These are phyloP conservation scores for Danaus melanippus DNA, from an alignment of 1,140 invertebrate genomes.

Conservation along the genomic window DNA sequence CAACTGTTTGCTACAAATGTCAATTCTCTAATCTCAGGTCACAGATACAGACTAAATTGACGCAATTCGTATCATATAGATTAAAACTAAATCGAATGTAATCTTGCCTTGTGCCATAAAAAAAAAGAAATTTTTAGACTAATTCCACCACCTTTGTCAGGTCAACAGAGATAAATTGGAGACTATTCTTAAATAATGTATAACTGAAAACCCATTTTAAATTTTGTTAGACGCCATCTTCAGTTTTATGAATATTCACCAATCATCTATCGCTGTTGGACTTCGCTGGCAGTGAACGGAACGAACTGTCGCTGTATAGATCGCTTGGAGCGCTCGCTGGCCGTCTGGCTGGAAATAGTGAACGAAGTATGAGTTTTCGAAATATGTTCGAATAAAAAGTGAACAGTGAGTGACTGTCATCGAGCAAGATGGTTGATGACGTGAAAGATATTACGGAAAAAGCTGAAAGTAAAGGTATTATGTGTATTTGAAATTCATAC, in stretches of 20 bases:
- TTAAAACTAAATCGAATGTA: no score
- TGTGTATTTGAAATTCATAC: conserved; percentile 63
- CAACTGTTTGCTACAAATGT: no score
- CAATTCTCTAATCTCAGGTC: no score
- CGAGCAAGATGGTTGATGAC: conserved; percentile 70
- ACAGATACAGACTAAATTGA: no score
- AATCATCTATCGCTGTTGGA: conserved; percentile 36
- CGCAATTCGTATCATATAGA: no score
- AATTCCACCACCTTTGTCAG: no score
- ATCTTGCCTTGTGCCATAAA: no score
- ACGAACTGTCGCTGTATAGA: conserved; percentile 67
- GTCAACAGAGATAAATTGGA: no score
- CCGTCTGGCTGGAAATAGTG: conserved; percentile 68
- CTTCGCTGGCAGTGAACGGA: conserved; percentile 66
- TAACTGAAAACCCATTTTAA: conserved; percentile 2
- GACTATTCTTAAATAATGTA: no score
- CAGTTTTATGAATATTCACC: conserved; percentile 19
- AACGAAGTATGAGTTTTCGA: conserved; percentile 70
- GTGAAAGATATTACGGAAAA: conserved; percentile 68
- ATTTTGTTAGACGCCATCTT: conserved; percentile 41
- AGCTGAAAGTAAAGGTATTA: conserved; percentile 69
- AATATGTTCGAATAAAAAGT: conserved; percentile 72
- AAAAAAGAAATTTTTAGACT: no score
- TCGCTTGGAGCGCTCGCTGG: conserved; percentile 64
- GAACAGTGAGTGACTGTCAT: conserved; percentile 67